Conservation (phyloP, 2,797 vertebrate genomes). For the Sorex maritimensis region DNA sequence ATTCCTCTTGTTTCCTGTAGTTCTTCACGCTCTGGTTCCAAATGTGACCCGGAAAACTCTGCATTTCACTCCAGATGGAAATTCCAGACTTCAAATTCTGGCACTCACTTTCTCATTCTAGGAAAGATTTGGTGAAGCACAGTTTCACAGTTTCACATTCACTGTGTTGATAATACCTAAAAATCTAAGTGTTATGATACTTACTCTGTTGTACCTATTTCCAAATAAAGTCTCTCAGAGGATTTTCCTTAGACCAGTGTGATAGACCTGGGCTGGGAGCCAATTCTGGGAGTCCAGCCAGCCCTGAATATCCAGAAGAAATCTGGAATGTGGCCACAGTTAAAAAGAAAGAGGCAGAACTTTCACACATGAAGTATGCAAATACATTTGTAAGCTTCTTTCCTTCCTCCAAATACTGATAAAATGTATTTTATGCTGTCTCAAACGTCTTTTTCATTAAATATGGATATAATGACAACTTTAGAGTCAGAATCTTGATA, state of each 20-base stretch:
- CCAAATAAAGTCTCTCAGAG: constrained; percentile 56
- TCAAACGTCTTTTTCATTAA: constrained; percentile 1
- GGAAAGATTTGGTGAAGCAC: constrained; percentile 15
- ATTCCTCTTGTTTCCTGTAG: background rate
- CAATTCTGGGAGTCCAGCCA: constrained; percentile 72
- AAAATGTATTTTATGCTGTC: background rate
- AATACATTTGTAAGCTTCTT: constrained; percentile 42
- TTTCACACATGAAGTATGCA: constrained; percentile 30
- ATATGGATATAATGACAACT: background rate
- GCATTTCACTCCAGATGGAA: background rate
- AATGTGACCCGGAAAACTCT: background rate
- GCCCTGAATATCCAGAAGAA: constrained; percentile 18
- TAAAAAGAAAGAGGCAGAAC: constrained; percentile 48
- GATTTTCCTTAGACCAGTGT: constrained; percentile 54
- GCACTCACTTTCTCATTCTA: constrained; percentile 11
- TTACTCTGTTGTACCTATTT: background rate
- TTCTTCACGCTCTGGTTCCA: background rate
- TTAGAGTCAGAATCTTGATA: background rate
- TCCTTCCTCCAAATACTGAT: constrained; percentile 43
- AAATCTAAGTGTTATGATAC: constrained; percentile 25
- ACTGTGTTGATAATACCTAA: constrained; percentile 45
- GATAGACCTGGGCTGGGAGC: constrained; percentile 54
- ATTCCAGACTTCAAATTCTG: background rate
- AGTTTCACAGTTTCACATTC: constrained; percentile 22
- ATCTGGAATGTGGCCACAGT: constrained; percentile 47